Conservation (phyloP, 2,888 invertebrate genomes). For the Prenolepis imparis region DNA sequence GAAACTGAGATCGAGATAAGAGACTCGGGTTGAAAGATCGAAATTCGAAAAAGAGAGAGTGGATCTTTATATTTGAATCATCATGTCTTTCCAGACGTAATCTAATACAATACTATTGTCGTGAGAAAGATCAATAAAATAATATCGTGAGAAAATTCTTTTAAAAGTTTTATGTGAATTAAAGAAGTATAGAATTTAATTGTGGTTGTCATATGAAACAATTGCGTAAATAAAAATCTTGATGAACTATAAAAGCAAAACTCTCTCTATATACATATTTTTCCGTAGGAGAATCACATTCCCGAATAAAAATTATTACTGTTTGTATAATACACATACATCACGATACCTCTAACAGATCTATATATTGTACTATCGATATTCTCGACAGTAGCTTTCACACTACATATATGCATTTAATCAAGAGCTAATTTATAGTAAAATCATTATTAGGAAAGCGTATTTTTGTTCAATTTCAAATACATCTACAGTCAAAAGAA, state of each 20-base stretch:
- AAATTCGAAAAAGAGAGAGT: not conserved
- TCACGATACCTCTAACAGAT: not conserved
- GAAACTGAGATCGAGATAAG: conserved; percentile 13
- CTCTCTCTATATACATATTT: not conserved
- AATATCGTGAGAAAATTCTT: not conserved
- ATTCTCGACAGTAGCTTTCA: conserved; percentile 6
- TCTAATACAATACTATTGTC: not conserved
- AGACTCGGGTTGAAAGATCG: not conserved
- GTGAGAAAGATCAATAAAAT: not conserved
- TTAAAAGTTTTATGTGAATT: not conserved
- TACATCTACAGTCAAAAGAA: conserved; percentile 8
- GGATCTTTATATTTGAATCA: not conserved
- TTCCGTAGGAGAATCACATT: conserved; percentile 9
- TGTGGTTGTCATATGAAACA: not conserved
- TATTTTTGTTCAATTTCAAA: conserved; percentile 10
- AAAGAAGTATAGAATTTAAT: conserved; percentile 1
- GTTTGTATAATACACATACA: not conserved
- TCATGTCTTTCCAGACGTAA: not conserved
- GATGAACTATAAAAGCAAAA: not conserved
- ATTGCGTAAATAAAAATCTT: conserved; percentile 28
- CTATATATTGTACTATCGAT: not conserved
- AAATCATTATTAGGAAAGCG: not conserved
- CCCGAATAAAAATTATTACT: not conserved
- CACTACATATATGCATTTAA: not conserved
- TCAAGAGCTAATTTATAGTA: conserved; percentile 17